A percentile compares a stretch with the other conserved stretches of the same genome.
Evolutionary conservation across 2,113 vertebrate genomes (phyloP).

Genomic region (Serinus canaria): DNA sequence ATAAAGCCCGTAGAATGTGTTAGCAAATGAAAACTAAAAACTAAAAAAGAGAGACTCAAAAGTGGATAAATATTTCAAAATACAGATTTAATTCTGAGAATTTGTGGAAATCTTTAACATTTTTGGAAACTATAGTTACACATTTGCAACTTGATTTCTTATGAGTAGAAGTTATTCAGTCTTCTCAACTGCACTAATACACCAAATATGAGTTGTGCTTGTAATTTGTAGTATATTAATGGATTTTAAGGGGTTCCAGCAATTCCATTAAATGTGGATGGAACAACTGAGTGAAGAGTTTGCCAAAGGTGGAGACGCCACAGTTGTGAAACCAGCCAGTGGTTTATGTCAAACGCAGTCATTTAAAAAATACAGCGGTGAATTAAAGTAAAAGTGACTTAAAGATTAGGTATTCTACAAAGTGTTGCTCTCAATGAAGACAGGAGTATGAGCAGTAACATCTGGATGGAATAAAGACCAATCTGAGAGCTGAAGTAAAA

Average conservation of each 20-base stretch:
- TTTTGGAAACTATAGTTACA: neutral
- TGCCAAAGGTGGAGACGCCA: slow-evolving; percentile 50
- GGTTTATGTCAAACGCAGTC: slow-evolving; percentile 62
- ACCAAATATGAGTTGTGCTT: neutral
- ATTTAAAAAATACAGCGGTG: neutral
- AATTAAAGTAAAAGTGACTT: slow-evolving; percentile 51
- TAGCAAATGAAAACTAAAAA: neutral
- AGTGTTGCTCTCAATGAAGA: slow-evolving; percentile 32
- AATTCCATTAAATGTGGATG: slow-evolving; percentile 49
- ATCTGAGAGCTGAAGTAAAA: slow-evolving; percentile 53
- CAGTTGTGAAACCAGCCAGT: slow-evolving; percentile 50
- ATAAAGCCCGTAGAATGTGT: neutral
- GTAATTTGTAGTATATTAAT: slow-evolving; percentile 47
- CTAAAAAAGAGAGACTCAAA: neutral
- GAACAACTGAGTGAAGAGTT: slow-evolving; percentile 2
- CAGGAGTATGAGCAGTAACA: slow-evolving; percentile 43
- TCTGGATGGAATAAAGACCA: slow-evolving; percentile 57
- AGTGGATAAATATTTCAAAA: neutral
- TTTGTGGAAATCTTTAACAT: neutral
- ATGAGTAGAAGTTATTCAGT: neutral
- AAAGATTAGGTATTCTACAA: slow-evolving; percentile 10
- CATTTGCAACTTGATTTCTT: neutral
- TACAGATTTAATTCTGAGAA: neutral
- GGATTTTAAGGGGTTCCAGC: slow-evolving; percentile 62
- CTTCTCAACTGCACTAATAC: neutral